These are phyloP conservation scores for Calliopum simillimum DNA, from an alignment of 2,888 invertebrate genomes.

Conservation along the genomic window DNA sequence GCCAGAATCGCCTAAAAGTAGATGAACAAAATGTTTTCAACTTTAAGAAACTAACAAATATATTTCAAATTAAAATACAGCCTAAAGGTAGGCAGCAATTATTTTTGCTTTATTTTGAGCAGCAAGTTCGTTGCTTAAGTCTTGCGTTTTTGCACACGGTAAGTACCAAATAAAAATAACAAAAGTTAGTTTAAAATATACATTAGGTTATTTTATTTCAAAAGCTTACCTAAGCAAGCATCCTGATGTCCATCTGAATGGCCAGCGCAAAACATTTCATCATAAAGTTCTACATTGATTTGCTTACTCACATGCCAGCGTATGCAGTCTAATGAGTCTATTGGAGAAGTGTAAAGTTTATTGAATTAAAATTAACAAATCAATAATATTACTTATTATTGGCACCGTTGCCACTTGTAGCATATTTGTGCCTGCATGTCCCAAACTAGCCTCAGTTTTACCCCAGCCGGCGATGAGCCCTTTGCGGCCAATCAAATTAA, in stretches of 20 bases:
- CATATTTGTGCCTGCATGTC: conserved; percentile 84
- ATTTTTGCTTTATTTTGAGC: background rate
- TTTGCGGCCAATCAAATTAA: conserved; percentile 69
- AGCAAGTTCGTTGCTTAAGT: background rate
- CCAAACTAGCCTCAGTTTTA: conserved; percentile 78
- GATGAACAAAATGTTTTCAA: conserved; percentile 27
- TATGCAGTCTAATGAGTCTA: conserved; percentile 80
- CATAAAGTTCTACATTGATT: conserved; percentile 79
- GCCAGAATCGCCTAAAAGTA: conserved; percentile 78
- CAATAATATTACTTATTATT: conserved; percentile 74
- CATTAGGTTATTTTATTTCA: too few relatives aligned
- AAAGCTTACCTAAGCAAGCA: conserved; percentile 76
- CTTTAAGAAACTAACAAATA: background rate
- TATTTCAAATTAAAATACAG: background rate
- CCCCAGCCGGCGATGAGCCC: conserved; percentile 87
- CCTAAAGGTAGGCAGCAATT: conserved; percentile 19
- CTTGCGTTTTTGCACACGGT: conserved; percentile 36
- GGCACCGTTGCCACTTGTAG: conserved; percentile 85
- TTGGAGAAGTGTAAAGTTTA: conserved; percentile 37
- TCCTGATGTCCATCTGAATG: conserved; percentile 86
- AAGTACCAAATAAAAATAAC: too few relatives aligned
- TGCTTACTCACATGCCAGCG: conserved; percentile 85
- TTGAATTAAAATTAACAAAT: background rate
- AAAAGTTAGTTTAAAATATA: too few relatives aligned
- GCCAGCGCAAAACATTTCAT: conserved; percentile 88